A percentile compares a stretch with the other conserved stretches of the same genome.
These are phyloP conservation scores for Rhimphoctona megacephalus DNA, from an alignment of 2,888 invertebrate species.

Conservation along the genomic window DNA sequence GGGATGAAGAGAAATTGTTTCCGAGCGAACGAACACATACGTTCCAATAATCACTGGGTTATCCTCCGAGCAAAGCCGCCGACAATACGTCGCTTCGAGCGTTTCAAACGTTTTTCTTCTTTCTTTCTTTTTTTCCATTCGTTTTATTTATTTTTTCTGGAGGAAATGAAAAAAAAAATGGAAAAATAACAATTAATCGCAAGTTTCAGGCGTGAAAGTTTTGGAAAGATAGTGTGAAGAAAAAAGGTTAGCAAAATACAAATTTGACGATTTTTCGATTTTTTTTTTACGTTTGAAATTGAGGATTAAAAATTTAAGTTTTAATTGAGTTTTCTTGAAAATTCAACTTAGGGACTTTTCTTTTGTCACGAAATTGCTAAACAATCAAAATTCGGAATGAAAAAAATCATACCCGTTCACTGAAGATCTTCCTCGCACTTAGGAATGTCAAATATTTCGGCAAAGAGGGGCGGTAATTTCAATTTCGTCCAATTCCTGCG, in stretches of 20 bases:
- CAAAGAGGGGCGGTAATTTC: conserved; percentile 95
- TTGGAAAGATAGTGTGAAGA: too few relatives aligned
- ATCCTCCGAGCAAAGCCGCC: conserved; percentile 35
- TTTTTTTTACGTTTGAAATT: background rate
- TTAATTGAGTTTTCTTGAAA: background rate
- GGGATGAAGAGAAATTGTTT: conserved; percentile 42
- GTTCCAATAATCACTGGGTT: conserved; percentile 36
- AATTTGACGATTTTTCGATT: background rate
- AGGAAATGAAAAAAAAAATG: conserved; percentile 15
- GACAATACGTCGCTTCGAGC: conserved; percentile 26
- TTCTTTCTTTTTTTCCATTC: background rate
- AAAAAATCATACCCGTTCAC: conserved; percentile 77
- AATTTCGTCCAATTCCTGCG: conserved; percentile 94
- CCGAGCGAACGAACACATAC: conserved; percentile 37
- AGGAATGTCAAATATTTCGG: conserved; percentile 98
- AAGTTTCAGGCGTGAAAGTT: background rate
- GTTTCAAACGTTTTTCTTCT: conserved; percentile 16
- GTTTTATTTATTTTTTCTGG: conserved; percentile 36
- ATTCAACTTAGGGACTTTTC: background rate
- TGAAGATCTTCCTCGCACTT: conserved; percentile 90
- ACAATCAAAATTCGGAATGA: background rate
- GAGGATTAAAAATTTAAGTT: background rate
- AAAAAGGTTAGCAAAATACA: background rate
- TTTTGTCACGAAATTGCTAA: background rate
- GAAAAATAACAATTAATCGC: conserved; percentile 48